Evolutionary conservation across 2,113 vertebrate species (phyloP).

Genomic region (Pogona vitticeps): DNA sequence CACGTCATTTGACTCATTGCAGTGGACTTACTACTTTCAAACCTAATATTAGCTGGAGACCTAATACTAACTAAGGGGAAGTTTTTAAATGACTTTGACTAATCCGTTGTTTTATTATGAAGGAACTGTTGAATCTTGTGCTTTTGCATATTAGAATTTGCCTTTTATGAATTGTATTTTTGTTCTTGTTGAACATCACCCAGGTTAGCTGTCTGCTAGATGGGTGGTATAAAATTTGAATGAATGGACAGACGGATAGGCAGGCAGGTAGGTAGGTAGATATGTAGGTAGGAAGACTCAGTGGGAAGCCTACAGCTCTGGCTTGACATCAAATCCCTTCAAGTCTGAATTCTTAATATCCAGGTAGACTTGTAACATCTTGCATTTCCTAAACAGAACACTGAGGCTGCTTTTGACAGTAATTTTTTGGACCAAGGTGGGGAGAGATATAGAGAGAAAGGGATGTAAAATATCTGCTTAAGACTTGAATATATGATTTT

Average conservation of each 20-base stretch:
- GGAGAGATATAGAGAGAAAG: constrained; percentile 14
- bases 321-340: constrained; percentile 11
- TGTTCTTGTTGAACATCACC: too few relatives aligned
- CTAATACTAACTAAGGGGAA: not conserved
- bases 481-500: constrained; percentile 11
- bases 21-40: not conserved
- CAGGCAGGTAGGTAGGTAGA: too few relatives aligned
- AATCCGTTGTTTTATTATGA: not conserved
- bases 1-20: not conserved
- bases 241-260: too few relatives aligned
- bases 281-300: constrained; percentile 25
- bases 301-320: not conserved
- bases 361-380: constrained; percentile 15
- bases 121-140: too few relatives aligned
- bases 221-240: not conserved
- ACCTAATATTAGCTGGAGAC: not conserved
- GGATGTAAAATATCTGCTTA: constrained; percentile 27
- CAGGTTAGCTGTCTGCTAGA: too few relatives aligned
- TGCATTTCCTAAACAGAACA: constrained; percentile 20
- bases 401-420: not conserved
- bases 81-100: not conserved
- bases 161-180: too few relatives aligned
- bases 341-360: constrained; percentile 35
- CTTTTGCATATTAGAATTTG: too few relatives aligned
- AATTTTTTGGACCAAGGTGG: not conserved